Conservation (phyloP, 92 coral and sea anemone species). For the Umimayanthus chanpuru region DNA sequence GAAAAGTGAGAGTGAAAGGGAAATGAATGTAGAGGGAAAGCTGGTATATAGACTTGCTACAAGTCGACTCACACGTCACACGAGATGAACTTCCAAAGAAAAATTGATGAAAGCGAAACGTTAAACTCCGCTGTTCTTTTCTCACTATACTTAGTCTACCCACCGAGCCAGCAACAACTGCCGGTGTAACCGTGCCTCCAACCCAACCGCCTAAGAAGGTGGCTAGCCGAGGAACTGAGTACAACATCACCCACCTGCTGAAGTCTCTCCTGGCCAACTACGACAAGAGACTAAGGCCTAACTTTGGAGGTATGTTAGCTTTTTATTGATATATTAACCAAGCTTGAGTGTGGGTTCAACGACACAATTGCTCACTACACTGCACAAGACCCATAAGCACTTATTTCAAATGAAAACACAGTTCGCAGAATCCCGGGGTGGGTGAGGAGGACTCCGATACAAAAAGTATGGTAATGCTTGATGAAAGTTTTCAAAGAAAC, state of each 20-base stretch:
- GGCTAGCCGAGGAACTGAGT: background rate
- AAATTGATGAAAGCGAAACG: background rate
- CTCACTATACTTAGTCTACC: background rate
- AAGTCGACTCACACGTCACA: too few species aligned
- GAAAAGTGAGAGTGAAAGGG: too few species aligned
- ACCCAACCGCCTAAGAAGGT: constrained; percentile 17
- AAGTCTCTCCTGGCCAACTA: constrained; percentile 5
- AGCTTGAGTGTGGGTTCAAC: background rate
- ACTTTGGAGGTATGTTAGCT: constrained; percentile 36
- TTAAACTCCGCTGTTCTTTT: too few species aligned
- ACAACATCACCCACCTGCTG: constrained; percentile 32
- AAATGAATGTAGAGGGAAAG: too few species aligned
- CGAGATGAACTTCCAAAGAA: too few species aligned
- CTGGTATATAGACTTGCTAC: too few species aligned
- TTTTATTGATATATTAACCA: too few species aligned
- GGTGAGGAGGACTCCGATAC: too few species aligned
- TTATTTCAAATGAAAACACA: too few species aligned
- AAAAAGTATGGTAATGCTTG: too few species aligned
- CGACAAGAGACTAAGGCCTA: constrained; percentile 38
- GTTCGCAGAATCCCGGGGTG: too few species aligned
- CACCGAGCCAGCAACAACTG: constrained; percentile 5
- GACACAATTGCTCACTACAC: background rate
- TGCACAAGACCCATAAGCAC: background rate
- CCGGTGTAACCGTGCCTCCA: background rate
- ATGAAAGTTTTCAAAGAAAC: too few species aligned